phyloP scores from a whole-genome alignment of 2,113 vertebrate species.

The Aramus guarauna region DNA sequence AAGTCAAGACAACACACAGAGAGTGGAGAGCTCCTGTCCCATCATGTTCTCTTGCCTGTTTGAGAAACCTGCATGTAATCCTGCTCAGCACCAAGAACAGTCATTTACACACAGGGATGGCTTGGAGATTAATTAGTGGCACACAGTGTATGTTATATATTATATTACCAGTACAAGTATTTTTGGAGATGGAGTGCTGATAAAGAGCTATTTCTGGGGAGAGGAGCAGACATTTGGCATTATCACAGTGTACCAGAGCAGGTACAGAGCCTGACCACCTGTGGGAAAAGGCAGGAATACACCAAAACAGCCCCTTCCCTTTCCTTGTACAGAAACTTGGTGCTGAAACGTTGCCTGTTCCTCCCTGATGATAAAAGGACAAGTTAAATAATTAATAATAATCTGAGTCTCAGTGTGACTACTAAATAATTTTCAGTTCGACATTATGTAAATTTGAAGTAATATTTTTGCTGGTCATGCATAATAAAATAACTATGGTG shows the following conservation, averaged over 20 bases:
- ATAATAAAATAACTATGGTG: slow-evolving; percentile 35
- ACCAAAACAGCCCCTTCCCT: neutral
- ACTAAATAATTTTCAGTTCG: slow-evolving; percentile 25
- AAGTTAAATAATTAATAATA: slow-evolving; percentile 29
- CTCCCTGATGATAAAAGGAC: neutral
- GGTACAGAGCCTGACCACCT: neutral
- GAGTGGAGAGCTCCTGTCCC: neutral
- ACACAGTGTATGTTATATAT: neutral
- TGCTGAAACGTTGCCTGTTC: neutral
- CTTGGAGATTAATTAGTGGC: neutral
- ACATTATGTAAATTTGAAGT: slow-evolving; percentile 48
- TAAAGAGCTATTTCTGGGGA: neutral
- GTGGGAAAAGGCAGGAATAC: neutral
- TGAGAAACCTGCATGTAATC: neutral
- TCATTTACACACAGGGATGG: neutral
- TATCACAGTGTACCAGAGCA: neutral
- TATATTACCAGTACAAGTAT: neutral
- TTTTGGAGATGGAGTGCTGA: neutral
- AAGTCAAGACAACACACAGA: neutral
- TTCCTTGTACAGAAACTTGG: neutral
- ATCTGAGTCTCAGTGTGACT: neutral
- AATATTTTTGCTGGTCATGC: slow-evolving; percentile 22
- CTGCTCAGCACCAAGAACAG: neutral
- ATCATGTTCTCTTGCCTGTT: neutral
- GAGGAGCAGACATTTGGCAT: neutral